A percentile compares a stretch with the other conserved stretches of the same genome.
phyloP scores from a whole-genome alignment of 2,888 invertebrate species.

The Drosophila merina region DNA sequence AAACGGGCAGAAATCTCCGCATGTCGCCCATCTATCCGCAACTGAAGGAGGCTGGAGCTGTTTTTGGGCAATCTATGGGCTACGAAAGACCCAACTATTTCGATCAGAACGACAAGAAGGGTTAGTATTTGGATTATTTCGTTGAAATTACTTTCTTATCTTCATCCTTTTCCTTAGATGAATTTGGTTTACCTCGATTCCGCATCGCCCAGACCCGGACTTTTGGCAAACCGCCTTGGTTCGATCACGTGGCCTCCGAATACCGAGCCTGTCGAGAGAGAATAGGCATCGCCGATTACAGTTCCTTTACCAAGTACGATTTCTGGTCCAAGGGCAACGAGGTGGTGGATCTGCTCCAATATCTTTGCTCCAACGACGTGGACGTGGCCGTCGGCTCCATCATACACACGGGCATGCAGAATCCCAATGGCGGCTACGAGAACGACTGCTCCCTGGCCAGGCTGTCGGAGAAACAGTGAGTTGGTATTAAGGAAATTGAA shows the following conservation, averaged over 20 bases:
- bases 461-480: slow-evolving; percentile 93
- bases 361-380: slow-evolving; percentile 97
- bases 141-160: not conserved
- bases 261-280: slow-evolving; percentile 97
- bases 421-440: slow-evolving; percentile 96
- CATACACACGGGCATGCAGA: slow-evolving; percentile 99
- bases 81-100: slow-evolving; percentile 98
- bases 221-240: slow-evolving; percentile 97
- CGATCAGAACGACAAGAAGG: slow-evolving; percentile 85
- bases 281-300: slow-evolving; percentile 97
- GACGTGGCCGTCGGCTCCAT: slow-evolving; percentile 96
- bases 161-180: slow-evolving; percentile 64
- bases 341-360: slow-evolving; percentile 95
- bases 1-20: slow-evolving; percentile 94
- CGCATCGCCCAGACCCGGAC: slow-evolving; percentile 92
- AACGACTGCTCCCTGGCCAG: slow-evolving; percentile 98
- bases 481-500: too few species aligned
- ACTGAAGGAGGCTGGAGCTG: slow-evolving; percentile 94
- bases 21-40: slow-evolving; percentile 98
- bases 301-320: slow-evolving; percentile 98
- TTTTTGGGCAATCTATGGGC: slow-evolving; percentile 98
- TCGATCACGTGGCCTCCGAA: slow-evolving; percentile 93
- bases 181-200: slow-evolving; percentile 81
- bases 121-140: slow-evolving; percentile 71
- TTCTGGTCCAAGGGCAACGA: slow-evolving; percentile 95